Evolutionary conservation across 1,140 invertebrate species (phyloP).

Genomic region (Neodiprion lecontei): DNA sequence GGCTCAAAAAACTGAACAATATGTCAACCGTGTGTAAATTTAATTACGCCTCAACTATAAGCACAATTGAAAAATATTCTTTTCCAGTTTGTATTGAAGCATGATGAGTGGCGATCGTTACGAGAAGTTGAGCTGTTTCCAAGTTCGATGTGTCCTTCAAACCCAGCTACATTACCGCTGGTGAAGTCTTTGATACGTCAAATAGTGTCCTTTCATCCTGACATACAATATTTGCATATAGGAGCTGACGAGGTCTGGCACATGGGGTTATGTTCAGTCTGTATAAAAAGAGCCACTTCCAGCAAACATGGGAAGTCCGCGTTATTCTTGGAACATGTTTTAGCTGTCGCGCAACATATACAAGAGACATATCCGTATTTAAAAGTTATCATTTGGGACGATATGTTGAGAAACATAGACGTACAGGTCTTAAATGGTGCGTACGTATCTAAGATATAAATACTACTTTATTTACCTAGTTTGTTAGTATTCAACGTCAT

Average conservation of each 20-base stretch:
- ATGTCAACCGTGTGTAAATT: not conserved
- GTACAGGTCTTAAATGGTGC: conserved; percentile 67
- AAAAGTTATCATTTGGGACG: conserved; percentile 91
- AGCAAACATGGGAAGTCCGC: conserved; percentile 62
- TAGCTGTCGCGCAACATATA: conserved; percentile 68
- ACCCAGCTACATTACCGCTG: conserved; percentile 66
- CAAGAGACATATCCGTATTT: conserved; percentile 70
- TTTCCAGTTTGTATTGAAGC: conserved; percentile 80
- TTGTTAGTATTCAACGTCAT: no score
- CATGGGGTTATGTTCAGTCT: conserved; percentile 80
- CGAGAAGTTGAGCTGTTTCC: conserved; percentile 81
- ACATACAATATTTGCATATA: conserved; percentile 77
- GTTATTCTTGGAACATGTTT: conserved; percentile 77
- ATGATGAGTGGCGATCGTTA: conserved; percentile 76
- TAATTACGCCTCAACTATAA: not conserved
- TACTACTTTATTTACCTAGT: not conserved
- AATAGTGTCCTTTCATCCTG: conserved; percentile 66
- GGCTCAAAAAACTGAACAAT: conserved; percentile 15
- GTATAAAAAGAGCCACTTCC: conserved; percentile 64
- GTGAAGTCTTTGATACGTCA: conserved; percentile 68
- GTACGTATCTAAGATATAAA: conserved; percentile 27
- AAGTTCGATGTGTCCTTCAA: conserved; percentile 83
- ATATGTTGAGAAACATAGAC: conserved; percentile 86
- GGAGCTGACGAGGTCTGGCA: conserved; percentile 86
- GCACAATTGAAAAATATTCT: not conserved